Percentiles rank a stretch among this genome's conserved stretches.
Conservation (phyloP, 1,140 invertebrate genomes). For the Neoseiulus cucumeris region DNA sequence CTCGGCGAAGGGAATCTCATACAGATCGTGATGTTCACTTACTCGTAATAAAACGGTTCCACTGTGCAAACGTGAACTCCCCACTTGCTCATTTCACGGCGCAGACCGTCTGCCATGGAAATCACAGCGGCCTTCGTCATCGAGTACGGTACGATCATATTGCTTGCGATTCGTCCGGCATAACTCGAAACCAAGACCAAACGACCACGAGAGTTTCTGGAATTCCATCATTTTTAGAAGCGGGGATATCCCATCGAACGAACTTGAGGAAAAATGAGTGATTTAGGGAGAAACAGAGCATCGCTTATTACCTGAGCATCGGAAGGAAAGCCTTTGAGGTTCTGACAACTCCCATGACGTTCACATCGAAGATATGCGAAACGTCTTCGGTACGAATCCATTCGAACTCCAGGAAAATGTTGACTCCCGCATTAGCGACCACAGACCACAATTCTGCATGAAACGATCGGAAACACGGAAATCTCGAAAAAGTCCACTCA, state of each 20-base stretch:
- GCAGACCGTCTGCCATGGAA: conserved; percentile 15
- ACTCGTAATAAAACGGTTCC: conserved; percentile 33
- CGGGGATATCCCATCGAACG: too few relatives aligned
- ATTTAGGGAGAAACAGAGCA: too few relatives aligned
- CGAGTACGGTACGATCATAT: conserved; percentile 13
- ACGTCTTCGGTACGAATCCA: conserved; percentile 15
- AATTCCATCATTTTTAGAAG: too few relatives aligned
- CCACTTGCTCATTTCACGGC: conserved; percentile 15
- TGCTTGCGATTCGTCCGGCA: conserved; percentile 13
- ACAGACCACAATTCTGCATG: conserved; percentile 23
- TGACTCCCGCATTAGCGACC: conserved; percentile 30
- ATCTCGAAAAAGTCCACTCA: too few relatives aligned
- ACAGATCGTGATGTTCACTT: conserved; percentile 3
- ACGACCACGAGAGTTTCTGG: conserved; percentile 15
- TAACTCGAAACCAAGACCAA: conserved; percentile 17
- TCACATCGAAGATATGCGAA: conserved; percentile 16
- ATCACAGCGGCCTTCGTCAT: conserved; percentile 17
- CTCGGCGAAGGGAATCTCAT: neutral
- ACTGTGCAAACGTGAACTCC: conserved; percentile 28
- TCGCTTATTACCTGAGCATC: conserved; percentile 10
- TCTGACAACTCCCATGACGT: conserved; percentile 15
- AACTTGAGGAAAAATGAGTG: too few relatives aligned
- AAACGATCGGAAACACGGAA: too few relatives aligned
- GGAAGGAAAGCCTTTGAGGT: conserved; percentile 16
- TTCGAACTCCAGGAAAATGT: conserved; percentile 27